Conservation (phyloP, 2,797 vertebrate genomes). For the Falco cherrug region DNA sequence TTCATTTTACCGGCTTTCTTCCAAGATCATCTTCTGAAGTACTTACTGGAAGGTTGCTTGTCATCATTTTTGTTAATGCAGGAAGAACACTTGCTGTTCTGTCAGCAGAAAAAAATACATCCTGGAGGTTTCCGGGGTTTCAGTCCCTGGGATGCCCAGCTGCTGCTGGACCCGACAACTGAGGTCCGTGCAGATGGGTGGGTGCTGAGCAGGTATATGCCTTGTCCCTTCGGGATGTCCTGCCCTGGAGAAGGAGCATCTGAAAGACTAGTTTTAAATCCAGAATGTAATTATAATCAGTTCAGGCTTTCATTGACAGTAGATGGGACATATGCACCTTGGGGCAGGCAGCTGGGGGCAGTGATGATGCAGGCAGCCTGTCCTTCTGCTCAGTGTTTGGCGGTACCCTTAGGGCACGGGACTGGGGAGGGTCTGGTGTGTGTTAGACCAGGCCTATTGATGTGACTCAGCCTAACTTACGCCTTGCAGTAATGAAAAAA, state of each 20-base stretch:
- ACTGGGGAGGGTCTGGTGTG: background rate
- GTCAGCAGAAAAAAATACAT: background rate
- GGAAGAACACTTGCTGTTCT: background rate
- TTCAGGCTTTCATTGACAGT: background rate
- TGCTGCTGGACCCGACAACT: background rate
- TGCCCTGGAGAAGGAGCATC: background rate
- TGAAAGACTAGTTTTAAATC: background rate
- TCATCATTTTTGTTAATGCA: background rate
- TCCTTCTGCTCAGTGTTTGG: background rate
- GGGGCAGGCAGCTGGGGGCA: background rate
- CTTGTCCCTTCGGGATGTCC: background rate
- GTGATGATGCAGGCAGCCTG: background rate
- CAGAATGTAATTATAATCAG: background rate
- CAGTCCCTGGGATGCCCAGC: background rate
- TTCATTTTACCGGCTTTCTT: background rate
- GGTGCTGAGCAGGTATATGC: background rate
- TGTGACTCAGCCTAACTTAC: background rate
- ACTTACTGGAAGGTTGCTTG: background rate
- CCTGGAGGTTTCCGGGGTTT: background rate
- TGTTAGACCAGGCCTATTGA: background rate
- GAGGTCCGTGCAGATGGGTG: fast-evolving
- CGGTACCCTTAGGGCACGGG: background rate
- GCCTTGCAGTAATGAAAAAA: no score
- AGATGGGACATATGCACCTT: background rate
- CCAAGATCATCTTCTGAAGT: background rate